Evolutionary conservation across 2,888 invertebrate species (phyloP).

Genomic region (Hoplodrina blanda): DNA sequence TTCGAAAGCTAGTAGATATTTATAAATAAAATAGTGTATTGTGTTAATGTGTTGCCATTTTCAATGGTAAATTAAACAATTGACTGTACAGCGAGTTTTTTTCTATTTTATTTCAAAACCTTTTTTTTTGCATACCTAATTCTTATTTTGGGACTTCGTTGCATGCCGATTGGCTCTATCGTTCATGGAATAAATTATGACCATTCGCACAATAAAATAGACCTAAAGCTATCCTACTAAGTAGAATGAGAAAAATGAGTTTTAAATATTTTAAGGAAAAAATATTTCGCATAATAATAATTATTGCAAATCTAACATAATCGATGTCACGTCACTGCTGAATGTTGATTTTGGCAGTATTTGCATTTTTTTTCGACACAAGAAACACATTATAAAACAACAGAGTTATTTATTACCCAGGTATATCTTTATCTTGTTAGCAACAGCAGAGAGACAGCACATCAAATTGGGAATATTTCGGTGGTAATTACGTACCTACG

Average conservation of each 20-base stretch:
- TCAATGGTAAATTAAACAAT: conserved; percentile 22
- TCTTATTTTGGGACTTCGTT: no score
- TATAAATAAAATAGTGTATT: conserved; percentile 33
- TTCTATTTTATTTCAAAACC: background rate
- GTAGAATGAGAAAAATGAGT: no score
- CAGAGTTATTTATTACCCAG: conserved; percentile 46
- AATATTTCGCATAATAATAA: background rate
- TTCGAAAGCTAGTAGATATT: no score
- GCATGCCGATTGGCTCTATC: background rate
- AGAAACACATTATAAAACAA: conserved; percentile 19
- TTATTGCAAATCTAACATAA: conserved; percentile 3
- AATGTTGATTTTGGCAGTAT: conserved; percentile 44
- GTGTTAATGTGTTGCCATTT: conserved; percentile 18
- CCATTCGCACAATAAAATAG: no score
- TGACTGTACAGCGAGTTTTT: background rate
- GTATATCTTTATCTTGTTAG: conserved; percentile 13
- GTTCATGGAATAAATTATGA: no score
- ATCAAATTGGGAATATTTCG: conserved; percentile 16
- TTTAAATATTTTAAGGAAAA: no score
- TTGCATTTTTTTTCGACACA: conserved; percentile 6
- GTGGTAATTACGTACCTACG: conserved; percentile 11
- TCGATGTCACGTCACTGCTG: conserved; percentile 49
- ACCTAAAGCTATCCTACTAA: no score
- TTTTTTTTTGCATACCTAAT: conserved; percentile 1
- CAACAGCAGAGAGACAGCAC: conserved; percentile 23